Base-by-base conservation (phyloP, 2,113 vertebrate genomes). In the Muntiacus muntjak region DNA sequence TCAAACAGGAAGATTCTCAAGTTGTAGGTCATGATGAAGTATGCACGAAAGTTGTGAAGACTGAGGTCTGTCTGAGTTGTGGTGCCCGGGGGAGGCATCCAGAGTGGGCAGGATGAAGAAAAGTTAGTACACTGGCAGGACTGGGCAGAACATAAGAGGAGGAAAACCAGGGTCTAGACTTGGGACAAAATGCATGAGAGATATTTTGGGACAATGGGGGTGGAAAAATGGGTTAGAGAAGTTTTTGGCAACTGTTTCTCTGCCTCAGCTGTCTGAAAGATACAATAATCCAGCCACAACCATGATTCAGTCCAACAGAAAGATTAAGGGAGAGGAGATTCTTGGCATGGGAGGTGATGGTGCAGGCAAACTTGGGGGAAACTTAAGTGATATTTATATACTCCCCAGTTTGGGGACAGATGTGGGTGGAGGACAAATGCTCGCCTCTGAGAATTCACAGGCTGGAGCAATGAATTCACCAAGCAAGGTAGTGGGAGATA, bases 1-100 rank as follows among this genome's bases (percentile, higher is more conserved):
- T 89, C 57, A 33, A 92, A 36, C n/a, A 28, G 45, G 83, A 97
- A 23, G 23, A 58, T 54, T 50, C 67, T 50, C 17, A 10, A n/a
- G 93, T 16, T n/a, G 13, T 7, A n/a, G n/a, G 52, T 25, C 33
- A 5, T 16, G 1, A 13, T 1, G 30, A 85, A 30, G n/a, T 26
- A 1, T 3, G 3, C 26, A 0, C 1, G 0, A 23, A 85, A 26
- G 5, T 43, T 23, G 8, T 1, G 2, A 50, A 52, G 28, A 10
- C 52, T 17, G 14, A 30, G 58, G 19, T 64, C 19, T 16, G 13
- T 83, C 45, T 26, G 83, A 14, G 17, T 33, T 3, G 28, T 40
- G 55, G 40, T 1, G 0, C 64, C 64, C 33, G 0, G 0, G 26
- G 33, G n/a, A 36, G 47, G 16, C 19, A 3, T 45, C 14, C 71